A percentile compares a stretch with the other conserved stretches of the same genome.
These are phyloP conservation scores for Yponomeuta plumbellus DNA, from an alignment of 2,888 invertebrate species.

Conservation along the genomic window DNA sequence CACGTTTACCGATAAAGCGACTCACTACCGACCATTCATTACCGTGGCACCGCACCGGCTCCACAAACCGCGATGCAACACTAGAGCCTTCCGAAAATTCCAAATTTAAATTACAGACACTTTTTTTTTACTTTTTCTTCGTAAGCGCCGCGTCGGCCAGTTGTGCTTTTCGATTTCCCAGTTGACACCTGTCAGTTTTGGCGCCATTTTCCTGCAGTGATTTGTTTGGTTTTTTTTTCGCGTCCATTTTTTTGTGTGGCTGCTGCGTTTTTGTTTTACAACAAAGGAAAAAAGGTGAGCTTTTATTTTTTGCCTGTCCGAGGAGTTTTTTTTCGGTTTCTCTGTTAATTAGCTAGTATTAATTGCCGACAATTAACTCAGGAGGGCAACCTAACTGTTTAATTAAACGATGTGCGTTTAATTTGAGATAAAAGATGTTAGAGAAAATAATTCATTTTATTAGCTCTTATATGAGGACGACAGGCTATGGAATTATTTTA, in stretches of 20 bases:
- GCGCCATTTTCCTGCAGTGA: conserved; percentile 40
- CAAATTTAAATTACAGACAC: conserved; percentile 22
- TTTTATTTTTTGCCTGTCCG: conserved; percentile 20
- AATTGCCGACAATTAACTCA: conserved; percentile 7
- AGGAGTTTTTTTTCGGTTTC: not conserved
- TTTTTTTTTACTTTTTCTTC: conserved; percentile 15
- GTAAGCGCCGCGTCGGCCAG: conserved; percentile 16
- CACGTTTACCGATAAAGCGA: conserved; percentile 70
- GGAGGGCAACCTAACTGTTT: not conserved
- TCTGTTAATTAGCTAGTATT: conserved; percentile 8
- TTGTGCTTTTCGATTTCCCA: conserved; percentile 26
- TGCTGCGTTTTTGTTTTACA: conserved; percentile 25
- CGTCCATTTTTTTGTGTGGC: conserved; percentile 26
- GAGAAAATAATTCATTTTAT: not conserved
- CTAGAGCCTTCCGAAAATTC: conserved; percentile 40
- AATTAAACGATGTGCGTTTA: not conserved
- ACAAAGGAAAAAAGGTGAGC: conserved; percentile 28
- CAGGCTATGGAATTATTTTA: not conserved
- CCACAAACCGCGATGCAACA: conserved; percentile 52
- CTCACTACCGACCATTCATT: conserved; percentile 61
- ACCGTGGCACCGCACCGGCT: conserved; percentile 52
- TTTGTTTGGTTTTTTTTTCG: conserved; percentile 34
- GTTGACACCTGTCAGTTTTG: conserved; percentile 38
- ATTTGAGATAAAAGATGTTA: not conserved
- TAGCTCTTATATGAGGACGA: not conserved